Evolutionary conservation across 92 coral and sea anemone species (phyloP).

Genomic region (Blastomussa wellsi): DNA sequence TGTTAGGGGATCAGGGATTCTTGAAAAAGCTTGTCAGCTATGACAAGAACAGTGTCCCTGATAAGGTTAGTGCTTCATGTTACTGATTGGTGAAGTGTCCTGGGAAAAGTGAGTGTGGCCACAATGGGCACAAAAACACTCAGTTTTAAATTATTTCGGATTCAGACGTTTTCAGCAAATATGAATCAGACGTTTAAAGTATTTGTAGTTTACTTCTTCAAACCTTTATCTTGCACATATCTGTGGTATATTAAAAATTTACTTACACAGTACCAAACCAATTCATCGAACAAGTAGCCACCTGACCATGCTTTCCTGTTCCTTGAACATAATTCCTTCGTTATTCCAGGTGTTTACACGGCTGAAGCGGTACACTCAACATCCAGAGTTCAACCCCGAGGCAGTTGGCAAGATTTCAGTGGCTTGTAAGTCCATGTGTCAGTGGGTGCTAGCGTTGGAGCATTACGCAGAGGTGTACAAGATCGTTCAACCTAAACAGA

Average conservation of each 20-base stretch:
- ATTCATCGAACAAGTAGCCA: too few species aligned
- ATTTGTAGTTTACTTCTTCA: too few species aligned
- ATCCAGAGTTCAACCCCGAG: constrained; percentile 95
- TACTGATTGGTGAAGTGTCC: not conserved
- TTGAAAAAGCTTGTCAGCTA: constrained; percentile 85
- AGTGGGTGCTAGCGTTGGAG: constrained; percentile 96
- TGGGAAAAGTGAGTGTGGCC: not conserved
- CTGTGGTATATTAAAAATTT: too few species aligned
- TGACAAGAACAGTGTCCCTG: constrained; percentile 86
- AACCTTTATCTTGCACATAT: too few species aligned
- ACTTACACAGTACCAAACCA: too few species aligned
- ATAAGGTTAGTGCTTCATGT: constrained; percentile 52
- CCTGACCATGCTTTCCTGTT: not conserved
- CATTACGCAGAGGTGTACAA: constrained; percentile 96
- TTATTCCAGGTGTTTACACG: constrained; percentile 71
- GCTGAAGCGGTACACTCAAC: constrained; percentile 84
- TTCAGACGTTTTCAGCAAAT: too few species aligned
- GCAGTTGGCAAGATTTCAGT: constrained; percentile 94
- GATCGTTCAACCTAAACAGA: constrained; percentile 92
- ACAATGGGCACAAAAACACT: too few species aligned
- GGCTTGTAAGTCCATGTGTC: constrained; percentile 97
- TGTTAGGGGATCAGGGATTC: constrained; percentile 87
- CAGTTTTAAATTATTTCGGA: too few species aligned
- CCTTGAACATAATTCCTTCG: not conserved
- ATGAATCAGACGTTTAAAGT: too few species aligned